Evolutionary conservation across 2,113 vertebrate genomes (phyloP).

Genomic region (Odobenus rosmarus): DNA sequence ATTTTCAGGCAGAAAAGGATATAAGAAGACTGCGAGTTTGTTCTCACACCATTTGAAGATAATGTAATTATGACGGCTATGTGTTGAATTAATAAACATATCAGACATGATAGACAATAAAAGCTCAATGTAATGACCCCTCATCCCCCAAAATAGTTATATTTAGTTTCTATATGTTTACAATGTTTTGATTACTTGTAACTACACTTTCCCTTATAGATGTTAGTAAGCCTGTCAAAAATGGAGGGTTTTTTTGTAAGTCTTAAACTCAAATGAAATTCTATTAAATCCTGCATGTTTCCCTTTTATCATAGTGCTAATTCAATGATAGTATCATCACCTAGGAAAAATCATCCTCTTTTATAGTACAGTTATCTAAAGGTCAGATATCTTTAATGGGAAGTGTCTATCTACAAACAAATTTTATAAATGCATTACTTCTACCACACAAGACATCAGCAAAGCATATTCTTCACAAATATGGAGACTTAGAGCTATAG

Average conservation of each 20-base stretch:
- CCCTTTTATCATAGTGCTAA: conserved; percentile 36
- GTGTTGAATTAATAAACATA: neutral
- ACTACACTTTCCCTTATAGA: neutral
- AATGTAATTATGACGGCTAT: neutral
- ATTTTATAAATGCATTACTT: conserved; percentile 13
- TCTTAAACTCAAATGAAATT: conserved; percentile 18
- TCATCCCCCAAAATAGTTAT: neutral
- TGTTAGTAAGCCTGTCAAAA: conserved; percentile 27
- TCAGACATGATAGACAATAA: neutral
- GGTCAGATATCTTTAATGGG: neutral
- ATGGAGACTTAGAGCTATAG: neutral
- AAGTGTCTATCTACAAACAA: neutral
- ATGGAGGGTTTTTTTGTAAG: conserved; percentile 2
- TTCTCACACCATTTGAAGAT: neutral
- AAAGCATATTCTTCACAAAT: neutral
- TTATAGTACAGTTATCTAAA: neutral
- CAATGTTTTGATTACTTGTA: neutral
- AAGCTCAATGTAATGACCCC: neutral
- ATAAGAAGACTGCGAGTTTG: neutral
- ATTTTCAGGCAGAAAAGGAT: neutral
- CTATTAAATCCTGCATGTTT: neutral
- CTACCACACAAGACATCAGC: neutral
- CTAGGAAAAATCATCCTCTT: neutral
- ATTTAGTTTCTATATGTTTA: neutral
- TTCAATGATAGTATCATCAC: conserved; percentile 27